A percentile compares a stretch with the other conserved stretches of the same genome.
These are phyloP conservation scores for Octonoba sinensis DNA, from an alignment of 2,888 invertebrate genomes.

Conservation along the genomic window DNA sequence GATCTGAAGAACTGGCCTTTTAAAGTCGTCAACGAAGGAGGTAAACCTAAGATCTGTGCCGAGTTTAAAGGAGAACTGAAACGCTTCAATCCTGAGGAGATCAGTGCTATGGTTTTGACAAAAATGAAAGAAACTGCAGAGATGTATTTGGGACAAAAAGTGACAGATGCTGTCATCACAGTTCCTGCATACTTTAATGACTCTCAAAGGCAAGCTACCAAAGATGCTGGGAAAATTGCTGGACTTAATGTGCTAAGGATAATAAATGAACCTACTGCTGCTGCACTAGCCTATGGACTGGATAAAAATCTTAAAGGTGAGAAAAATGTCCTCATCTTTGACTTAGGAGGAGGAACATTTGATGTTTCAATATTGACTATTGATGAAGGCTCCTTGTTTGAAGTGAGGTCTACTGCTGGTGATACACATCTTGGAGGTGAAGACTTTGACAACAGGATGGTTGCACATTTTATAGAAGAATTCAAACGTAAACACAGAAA, in stretches of 20 bases:
- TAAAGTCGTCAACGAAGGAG: slow-evolving; percentile 78
- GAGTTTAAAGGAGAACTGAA: slow-evolving; percentile 72
- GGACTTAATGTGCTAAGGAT: slow-evolving; percentile 89
- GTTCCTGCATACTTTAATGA: slow-evolving; percentile 85
- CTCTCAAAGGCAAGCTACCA: slow-evolving; percentile 81
- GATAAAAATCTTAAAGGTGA: slow-evolving; percentile 73
- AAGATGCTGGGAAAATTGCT: slow-evolving; percentile 87
- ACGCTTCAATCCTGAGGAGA: slow-evolving; percentile 79
- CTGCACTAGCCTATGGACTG: slow-evolving; percentile 70
- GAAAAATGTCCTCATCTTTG: slow-evolving; percentile 75
- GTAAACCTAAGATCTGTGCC: slow-evolving; percentile 69
- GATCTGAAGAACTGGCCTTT: slow-evolving; percentile 91
- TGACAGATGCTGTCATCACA: slow-evolving; percentile 83
- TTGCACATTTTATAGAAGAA: slow-evolving; percentile 80
- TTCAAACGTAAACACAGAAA: slow-evolving; percentile 76
- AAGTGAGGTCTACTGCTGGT: slow-evolving; percentile 85
- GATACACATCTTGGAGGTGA: slow-evolving; percentile 86
- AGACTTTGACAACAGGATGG: slow-evolving; percentile 77
- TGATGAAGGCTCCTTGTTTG: slow-evolving; percentile 77
- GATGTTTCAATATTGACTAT: slow-evolving; percentile 74
- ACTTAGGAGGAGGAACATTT: slow-evolving; percentile 74
- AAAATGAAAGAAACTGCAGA: slow-evolving; percentile 81
- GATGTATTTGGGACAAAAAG: slow-evolving; percentile 78
- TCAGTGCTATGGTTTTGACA: slow-evolving; percentile 79
- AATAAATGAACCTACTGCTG: slow-evolving; percentile 71